Percentiles rank a stretch among this genome's conserved stretches.
Conservation (phyloP, 2,113 vertebrate genomes). For the Antigone vipio region DNA sequence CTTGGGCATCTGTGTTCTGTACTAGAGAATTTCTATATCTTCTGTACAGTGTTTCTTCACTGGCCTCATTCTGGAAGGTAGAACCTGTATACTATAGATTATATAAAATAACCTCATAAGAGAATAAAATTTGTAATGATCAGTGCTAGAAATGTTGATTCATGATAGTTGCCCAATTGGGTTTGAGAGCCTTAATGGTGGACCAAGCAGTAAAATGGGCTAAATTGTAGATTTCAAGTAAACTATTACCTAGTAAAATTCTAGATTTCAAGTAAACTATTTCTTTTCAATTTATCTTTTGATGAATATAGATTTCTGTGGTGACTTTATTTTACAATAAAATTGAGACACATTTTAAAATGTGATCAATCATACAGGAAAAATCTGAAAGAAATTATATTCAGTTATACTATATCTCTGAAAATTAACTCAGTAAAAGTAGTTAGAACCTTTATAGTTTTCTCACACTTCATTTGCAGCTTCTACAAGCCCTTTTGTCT, state of each 20-base stretch:
- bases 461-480: neutral
- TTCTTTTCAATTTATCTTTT: neutral
- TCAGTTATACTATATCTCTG: neutral
- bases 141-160: neutral
- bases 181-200: neutral
- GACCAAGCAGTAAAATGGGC: neutral
- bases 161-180: fast-evolving
- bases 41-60: neutral
- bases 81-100: neutral
- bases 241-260: neutral
- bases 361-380: neutral
- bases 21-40: neutral
- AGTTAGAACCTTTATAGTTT: neutral
- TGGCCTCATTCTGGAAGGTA: neutral
- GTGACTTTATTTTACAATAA: neutral
- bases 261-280: neutral
- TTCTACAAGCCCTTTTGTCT: neutral
- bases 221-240: neutral
- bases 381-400: neutral
- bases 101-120: neutral
- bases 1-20: neutral
- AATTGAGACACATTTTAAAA: neutral
- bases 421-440: neutral
- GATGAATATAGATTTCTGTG: neutral
- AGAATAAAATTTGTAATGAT: neutral